Evolutionary conservation across 2,797 vertebrate genomes (phyloP).

Genomic region (Smutsia gigantea): DNA sequence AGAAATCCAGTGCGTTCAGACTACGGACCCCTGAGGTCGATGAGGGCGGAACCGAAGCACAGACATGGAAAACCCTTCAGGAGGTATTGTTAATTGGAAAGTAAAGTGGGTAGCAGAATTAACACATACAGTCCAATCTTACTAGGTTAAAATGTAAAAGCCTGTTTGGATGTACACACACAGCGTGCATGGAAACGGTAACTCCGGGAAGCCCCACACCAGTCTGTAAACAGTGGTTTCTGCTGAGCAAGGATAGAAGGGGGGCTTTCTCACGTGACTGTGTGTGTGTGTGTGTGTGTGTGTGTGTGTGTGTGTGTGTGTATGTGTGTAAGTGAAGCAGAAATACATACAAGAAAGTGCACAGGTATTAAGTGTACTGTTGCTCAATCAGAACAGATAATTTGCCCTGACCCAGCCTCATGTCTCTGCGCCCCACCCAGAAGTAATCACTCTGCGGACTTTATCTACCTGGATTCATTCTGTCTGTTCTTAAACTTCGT

Average conservation of each 20-base stretch:
- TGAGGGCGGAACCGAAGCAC: not conserved
- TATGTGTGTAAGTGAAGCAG: not conserved
- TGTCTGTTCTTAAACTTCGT: not conserved
- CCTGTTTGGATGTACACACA: not conserved
- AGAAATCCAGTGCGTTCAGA: not conserved
- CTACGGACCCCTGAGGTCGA: not conserved
- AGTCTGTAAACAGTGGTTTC: not conserved
- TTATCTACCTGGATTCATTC: not conserved
- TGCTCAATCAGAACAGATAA: not conserved
- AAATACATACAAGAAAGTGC: not conserved
- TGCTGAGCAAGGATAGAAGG: not conserved
- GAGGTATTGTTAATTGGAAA: not conserved
- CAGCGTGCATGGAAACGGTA: not conserved
- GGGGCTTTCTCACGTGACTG: not conserved
- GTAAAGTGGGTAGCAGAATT: conserved; percentile 32
- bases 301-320: not conserved
- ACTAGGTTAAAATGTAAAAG: conserved; percentile 27
- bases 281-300: not conserved
- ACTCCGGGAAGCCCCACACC: not conserved
- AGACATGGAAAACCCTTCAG: not conserved
- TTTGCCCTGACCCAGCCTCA: not conserved
- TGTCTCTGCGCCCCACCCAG: not conserved
- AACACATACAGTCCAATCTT: not conserved
- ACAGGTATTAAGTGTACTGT: not conserved
- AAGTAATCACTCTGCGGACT: not conserved